Evolutionary conservation across 2,113 vertebrate species (phyloP), one percentile per base, ranked within the genome.

Genomic region (Toxotes chatareus): DNA sequence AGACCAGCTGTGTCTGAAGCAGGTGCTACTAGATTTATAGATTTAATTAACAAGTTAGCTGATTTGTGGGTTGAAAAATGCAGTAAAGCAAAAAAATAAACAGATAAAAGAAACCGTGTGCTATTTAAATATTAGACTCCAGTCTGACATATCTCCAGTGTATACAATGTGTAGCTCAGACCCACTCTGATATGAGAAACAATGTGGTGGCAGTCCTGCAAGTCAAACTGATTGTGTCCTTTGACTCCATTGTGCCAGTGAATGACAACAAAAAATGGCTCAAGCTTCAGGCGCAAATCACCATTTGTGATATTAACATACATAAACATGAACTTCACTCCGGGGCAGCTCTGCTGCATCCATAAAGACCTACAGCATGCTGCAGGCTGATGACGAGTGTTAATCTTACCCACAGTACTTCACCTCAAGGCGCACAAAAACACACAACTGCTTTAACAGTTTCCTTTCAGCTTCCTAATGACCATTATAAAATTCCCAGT

Each of bases 251-350:
- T 76, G 59, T 70, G 63, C 80, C 61, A 69, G 16, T 57, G 72
- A 66, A 69, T 51, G 31, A 21, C 72, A 64, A 60, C 17, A 47
- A 59, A 82, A 80, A 67, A 57, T 66, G 44, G 65, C 73, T 71
- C 57, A 34, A 9, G 60, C 79, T 83, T 49, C 68, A 82, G 85
- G 72, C 68, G 78, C 42, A 74, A 80, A 76, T 80, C 42, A 42
- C 66, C 67, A 80, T 80, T 69, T 79, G 80, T 74, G 66, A 74
- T 62, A 67, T 74, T 75, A 65, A 75, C 79, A 82, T 75, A 88
- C 40, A 82, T 80, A 82, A 85, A 89, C 76, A 90, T 85, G 49
- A 86, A 76, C 38, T 71, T 23, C 17, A 73, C 78, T 73, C 56
- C 56, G 44, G 60, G 46, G 76, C 77, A 44, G 61, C 74, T 80